Conservation (phyloP, 2,113 vertebrate genomes). For the Cygnus buccinator region DNA sequence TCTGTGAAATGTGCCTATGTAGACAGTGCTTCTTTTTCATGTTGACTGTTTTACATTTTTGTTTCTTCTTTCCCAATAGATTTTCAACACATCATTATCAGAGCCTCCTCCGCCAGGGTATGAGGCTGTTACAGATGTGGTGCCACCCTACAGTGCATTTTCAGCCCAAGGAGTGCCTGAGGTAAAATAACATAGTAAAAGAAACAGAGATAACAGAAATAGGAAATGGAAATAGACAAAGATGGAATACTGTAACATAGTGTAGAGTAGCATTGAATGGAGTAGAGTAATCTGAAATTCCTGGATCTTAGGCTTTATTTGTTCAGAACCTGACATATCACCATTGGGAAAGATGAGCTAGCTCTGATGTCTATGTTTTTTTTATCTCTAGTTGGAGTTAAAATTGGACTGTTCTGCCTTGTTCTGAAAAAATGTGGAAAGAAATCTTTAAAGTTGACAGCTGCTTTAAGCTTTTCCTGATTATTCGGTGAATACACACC, state of each 20-base stretch:
- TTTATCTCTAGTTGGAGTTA: not conserved
- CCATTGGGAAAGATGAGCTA: not conserved
- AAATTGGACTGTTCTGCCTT: not conserved
- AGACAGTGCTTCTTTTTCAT: not conserved
- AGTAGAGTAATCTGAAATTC: not conserved
- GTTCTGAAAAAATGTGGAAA: not conserved
- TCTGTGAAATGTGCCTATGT: not conserved
- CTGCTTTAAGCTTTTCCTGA: not conserved
- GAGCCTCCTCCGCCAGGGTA: slow-evolving; percentile 90
- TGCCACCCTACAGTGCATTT: slow-evolving; percentile 92
- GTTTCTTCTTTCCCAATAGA: slow-evolving; percentile 67
- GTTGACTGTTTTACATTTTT: not conserved
- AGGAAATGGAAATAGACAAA: not conserved
- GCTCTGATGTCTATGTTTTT: not conserved
- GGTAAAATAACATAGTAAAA: slow-evolving; percentile 74
- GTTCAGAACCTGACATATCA: not conserved
- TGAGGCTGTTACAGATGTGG: slow-evolving; percentile 81
- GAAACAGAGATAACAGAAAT: not conserved
- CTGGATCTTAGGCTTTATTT: not conserved
- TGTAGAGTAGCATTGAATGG: not conserved
- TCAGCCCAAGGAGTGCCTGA: slow-evolving; percentile 88
- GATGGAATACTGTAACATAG: not conserved
- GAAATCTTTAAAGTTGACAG: not conserved
- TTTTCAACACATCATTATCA: slow-evolving; percentile 87
- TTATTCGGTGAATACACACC: not conserved